A percentile compares a stretch with the other conserved stretches of the same genome.
Conservation (phyloP, 2,113 vertebrate species). For the Mellivora capensis region DNA sequence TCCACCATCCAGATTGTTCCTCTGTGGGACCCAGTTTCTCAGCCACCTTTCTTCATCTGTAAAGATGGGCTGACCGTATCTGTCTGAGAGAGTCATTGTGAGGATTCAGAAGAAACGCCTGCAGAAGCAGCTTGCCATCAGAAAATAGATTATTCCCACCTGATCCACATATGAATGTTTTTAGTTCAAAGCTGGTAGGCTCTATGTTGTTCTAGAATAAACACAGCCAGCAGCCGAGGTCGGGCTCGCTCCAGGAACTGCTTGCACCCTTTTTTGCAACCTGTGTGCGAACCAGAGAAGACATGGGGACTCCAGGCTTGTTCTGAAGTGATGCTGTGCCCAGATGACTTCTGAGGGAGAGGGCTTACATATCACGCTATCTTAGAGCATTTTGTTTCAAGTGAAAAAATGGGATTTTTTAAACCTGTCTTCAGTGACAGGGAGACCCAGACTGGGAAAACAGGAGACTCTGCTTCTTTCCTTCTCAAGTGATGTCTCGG, state of each 20-base stretch:
- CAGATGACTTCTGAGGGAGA: background rate
- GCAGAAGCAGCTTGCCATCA: background rate
- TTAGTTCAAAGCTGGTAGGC: background rate
- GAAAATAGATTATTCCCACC: background rate
- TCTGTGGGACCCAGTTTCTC: background rate
- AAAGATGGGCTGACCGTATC: background rate
- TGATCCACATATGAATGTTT: rapidly evolving
- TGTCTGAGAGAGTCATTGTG: background rate
- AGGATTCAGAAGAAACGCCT: background rate
- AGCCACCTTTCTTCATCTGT: background rate
- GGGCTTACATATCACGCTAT: background rate
- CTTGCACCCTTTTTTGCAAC: background rate
- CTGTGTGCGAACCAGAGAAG: background rate
- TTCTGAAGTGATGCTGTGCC: background rate
- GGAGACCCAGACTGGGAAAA: background rate
- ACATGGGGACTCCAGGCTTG: background rate
- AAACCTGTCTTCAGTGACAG: background rate
- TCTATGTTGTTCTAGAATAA: background rate
- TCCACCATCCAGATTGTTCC: rapidly evolving
- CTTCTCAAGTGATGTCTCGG: rapidly evolving
- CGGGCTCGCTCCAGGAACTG: background rate
- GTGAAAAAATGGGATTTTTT: background rate
- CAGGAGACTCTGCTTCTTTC: background rate
- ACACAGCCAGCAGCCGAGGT: background rate
- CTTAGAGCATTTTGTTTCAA: constrained; percentile 4